These are phyloP conservation scores for Zosterops japonicus DNA, from an alignment of 2,113 vertebrate genomes.

Conservation along the genomic window DNA sequence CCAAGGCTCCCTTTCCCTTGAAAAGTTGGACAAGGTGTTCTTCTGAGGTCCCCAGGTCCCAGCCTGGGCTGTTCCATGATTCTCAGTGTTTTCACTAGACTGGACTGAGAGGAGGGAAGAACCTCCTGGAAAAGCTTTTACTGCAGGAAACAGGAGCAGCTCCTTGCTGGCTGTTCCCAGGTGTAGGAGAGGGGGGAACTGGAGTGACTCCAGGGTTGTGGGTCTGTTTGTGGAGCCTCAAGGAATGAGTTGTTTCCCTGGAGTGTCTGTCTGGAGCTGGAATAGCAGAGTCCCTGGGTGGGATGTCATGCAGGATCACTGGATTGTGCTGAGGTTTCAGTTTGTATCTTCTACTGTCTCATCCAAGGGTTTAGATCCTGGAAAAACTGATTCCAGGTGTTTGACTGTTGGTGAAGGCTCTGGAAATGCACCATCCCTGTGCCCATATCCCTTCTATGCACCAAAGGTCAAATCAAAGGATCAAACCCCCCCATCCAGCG, in stretches of 20 bases:
- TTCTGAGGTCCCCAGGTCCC: neutral
- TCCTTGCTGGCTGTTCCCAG: neutral
- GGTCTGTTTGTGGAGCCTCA: neutral
- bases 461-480: neutral
- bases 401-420: neutral
- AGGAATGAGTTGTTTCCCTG: neutral
- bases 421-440: neutral
- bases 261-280: neutral
- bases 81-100: neutral
- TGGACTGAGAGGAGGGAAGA: neutral
- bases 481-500: fast-evolving
- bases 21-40: neutral
- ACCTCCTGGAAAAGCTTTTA: neutral
- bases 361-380: neutral
- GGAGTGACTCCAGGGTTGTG: neutral
- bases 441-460: neutral
- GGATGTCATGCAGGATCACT: neutral
- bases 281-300: neutral
- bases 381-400: neutral
- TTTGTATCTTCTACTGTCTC: neutral
- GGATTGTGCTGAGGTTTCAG: neutral
- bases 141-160: neutral
- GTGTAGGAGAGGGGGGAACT: neutral
- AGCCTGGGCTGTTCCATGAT: neutral
- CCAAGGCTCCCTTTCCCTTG: neutral